Evolutionary conservation across 2,113 vertebrate species (phyloP).

Genomic region (Gallinago paraguaiae): DNA sequence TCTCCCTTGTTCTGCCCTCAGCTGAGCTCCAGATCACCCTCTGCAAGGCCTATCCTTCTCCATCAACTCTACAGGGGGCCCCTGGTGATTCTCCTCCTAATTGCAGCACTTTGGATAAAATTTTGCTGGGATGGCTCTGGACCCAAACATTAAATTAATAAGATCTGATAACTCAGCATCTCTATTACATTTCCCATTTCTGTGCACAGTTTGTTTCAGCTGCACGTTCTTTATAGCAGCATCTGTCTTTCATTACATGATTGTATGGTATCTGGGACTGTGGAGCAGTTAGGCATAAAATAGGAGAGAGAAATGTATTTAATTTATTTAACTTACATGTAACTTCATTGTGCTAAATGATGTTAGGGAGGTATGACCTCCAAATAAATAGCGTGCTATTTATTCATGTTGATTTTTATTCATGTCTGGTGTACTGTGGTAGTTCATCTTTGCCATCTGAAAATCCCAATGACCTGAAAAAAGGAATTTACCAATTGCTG

Average conservation of each 20-base stretch:
- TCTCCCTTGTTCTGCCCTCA: rapidly evolving
- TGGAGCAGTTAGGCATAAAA: neutral
- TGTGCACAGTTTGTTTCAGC: neutral
- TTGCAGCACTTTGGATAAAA: neutral
- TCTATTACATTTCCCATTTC: neutral
- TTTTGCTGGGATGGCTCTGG: neutral
- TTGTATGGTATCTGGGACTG: neutral
- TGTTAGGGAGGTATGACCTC: neutral
- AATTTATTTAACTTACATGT: slow-evolving; percentile 29
- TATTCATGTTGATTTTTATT: neutral
- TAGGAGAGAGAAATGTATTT: neutral
- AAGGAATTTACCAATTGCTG: neutral
- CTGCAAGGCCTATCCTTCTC: neutral
- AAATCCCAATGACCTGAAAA: neutral
- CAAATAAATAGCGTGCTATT: slow-evolving; percentile 25
- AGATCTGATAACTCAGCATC: slow-evolving; percentile 11
- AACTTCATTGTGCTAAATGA: neutral
- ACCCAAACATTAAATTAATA: slow-evolving; percentile 9
- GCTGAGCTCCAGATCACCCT: neutral
- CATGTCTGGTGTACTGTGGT: neutral
- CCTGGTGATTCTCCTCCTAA: neutral
- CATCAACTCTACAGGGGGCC: rapidly evolving
- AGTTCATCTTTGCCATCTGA: neutral
- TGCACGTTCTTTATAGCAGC: neutral
- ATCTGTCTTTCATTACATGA: slow-evolving; percentile 49